Evolutionary conservation across 1,140 invertebrate genomes (phyloP).

Genomic region (Drosophila tristis): DNA sequence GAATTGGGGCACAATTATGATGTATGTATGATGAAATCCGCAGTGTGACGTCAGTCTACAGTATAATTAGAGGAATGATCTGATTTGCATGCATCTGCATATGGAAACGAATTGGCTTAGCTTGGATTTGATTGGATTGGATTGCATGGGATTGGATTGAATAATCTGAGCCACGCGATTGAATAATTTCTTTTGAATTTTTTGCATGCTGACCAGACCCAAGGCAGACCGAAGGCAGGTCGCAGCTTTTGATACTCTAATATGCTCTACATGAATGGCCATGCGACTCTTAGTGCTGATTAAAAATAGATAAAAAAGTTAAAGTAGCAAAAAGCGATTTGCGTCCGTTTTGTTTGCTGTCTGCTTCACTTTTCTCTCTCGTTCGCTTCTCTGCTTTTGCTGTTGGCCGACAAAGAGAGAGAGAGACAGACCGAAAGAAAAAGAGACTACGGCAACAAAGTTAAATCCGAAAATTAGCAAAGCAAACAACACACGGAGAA

Average conservation of each 20-base stretch:
- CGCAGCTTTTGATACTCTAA: not conserved
- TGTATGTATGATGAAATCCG: not conserved
- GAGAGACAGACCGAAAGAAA: not conserved
- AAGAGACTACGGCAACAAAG: slow-evolving; percentile 26
- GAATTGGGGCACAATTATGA: not conserved
- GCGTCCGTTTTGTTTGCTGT: slow-evolving; percentile 41
- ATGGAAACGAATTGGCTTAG: not conserved
- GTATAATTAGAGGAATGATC: not conserved
- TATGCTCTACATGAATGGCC: too few species aligned
- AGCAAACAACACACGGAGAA: slow-evolving; percentile 74
- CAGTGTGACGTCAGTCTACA: not conserved
- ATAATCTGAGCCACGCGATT: slow-evolving; percentile 20
- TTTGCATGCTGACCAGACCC: slow-evolving; percentile 56
- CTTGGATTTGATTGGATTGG: slow-evolving; percentile 1
- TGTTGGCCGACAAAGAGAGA: slow-evolving; percentile 7
- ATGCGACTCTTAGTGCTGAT: not conserved
- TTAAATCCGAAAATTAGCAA: slow-evolving; percentile 71
- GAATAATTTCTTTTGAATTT: slow-evolving; percentile 58
- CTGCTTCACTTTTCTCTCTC: slow-evolving; percentile 60
- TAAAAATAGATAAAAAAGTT: too few species aligned
- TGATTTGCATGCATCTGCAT: slow-evolving; percentile 1
- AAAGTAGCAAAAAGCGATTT: slow-evolving; percentile 1
- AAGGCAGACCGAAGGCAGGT: not conserved
- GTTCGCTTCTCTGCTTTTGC: not conserved
- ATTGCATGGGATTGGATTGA: slow-evolving; percentile 33